Percentiles rank a stretch among this genome's conserved stretches.
phyloP scores from a whole-genome alignment of 2,888 invertebrate species.

The Spodoptera littoralis region DNA sequence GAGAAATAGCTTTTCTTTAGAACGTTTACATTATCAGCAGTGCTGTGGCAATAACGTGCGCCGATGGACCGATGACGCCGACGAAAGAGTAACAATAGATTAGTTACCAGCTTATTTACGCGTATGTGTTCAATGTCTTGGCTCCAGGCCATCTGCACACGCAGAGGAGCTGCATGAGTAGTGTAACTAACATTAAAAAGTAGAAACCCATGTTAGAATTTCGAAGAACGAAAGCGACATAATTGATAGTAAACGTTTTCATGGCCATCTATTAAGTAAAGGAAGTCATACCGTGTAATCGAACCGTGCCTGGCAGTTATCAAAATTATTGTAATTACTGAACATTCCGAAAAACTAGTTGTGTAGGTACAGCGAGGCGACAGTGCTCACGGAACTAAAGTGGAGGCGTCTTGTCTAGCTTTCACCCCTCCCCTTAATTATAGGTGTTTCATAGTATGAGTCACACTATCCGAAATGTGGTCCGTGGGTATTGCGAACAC shows the following conservation, averaged over 20 bases:
- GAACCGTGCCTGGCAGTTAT: constrained; percentile 44
- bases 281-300: constrained; percentile 36
- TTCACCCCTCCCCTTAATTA: constrained; percentile 78
- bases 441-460: constrained; percentile 73
- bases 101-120: constrained; percentile 30
- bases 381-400: constrained; percentile 70
- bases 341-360: constrained; percentile 56
- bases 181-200: constrained; percentile 8
- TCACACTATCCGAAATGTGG: constrained; percentile 62
- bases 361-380: constrained; percentile 67
- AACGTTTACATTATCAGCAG: constrained; percentile 30
- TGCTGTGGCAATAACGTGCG: constrained; percentile 23
- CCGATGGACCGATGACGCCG: constrained; percentile 44
- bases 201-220: constrained; percentile 9
- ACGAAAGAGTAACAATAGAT: constrained; percentile 50
- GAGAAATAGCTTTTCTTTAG: constrained; percentile 28
- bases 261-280: constrained; percentile 45
- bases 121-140: constrained; percentile 43
- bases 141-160: constrained; percentile 48
- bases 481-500: constrained; percentile 53
- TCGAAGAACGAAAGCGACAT: constrained; percentile 47
- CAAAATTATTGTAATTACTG: constrained; percentile 61
- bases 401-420: constrained; percentile 69
- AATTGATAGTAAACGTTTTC: constrained; percentile 44
- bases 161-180: constrained; percentile 12